A percentile compares a stretch with the other conserved stretches of the same genome.
These are phyloP conservation scores for Ivindomyrus marchei DNA, from an alignment of 2,113 vertebrate species.

Conservation along the genomic window DNA sequence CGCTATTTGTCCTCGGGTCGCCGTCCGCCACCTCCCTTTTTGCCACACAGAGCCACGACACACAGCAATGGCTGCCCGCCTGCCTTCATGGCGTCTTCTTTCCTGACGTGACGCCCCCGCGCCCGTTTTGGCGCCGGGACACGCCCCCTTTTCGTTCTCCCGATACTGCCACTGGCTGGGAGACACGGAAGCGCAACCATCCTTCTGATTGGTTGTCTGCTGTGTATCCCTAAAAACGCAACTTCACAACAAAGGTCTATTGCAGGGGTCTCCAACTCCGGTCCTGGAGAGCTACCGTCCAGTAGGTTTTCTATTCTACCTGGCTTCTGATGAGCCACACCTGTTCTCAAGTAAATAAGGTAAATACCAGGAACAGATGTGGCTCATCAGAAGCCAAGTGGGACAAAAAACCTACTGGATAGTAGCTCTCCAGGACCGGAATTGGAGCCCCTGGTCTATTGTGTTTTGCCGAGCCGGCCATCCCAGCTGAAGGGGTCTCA, in stretches of 20 bases:
- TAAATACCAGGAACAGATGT: no score
- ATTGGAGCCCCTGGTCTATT: neutral
- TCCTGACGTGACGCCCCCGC: neutral
- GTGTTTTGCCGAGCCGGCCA: neutral
- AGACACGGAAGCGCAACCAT: neutral
- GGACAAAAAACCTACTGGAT: no score
- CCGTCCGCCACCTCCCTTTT: slow-evolving; percentile 45
- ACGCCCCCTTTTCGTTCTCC: neutral
- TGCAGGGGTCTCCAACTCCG: no score
- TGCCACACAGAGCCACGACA: slow-evolving; percentile 65
- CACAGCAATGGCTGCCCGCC: slow-evolving; percentile 62
- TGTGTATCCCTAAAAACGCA: neutral
- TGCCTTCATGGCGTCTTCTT: slow-evolving; percentile 29
- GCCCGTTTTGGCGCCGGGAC: neutral
- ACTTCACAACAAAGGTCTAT: neutral
- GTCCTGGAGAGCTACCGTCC: no score
- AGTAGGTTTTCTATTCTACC: no score
- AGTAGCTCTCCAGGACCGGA: no score
- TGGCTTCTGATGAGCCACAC: no score
- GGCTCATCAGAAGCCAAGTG: no score
- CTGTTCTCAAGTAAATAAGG: no score
- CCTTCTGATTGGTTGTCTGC: neutral
- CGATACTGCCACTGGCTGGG: neutral
- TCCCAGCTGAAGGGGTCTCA: neutral
- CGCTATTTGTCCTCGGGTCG: slow-evolving; percentile 35